A percentile compares a stretch with the other conserved stretches of the same genome.
Evolutionary conservation across 2,113 vertebrate genomes (phyloP).

Genomic region (Muntiacus reevesi): DNA sequence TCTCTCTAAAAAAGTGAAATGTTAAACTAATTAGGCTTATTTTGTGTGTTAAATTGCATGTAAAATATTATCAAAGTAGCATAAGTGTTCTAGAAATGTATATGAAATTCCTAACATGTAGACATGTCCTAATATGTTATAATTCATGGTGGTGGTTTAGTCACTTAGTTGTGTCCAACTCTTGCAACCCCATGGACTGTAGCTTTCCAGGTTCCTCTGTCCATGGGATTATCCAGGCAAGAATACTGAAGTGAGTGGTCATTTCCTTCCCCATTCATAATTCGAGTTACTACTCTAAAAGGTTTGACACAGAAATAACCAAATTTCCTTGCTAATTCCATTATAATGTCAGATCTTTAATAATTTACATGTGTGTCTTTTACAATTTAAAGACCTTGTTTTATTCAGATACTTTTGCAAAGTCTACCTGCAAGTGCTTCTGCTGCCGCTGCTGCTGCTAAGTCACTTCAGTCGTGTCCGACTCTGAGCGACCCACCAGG

Average conservation of each 20-base stretch:
- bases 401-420: not conserved
- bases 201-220: not conserved
- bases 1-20: not conserved
- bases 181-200: not conserved
- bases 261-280: not conserved
- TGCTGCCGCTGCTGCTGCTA: not conserved
- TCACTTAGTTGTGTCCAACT: not conserved
- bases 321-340: not conserved
- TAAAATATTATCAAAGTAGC: not conserved
- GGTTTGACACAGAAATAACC: not conserved
- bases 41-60: not conserved
- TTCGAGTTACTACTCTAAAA: not conserved
- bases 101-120: not conserved
- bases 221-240: not conserved
- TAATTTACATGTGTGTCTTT: not conserved
- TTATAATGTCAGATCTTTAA: not conserved
- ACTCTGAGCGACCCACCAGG: no score
- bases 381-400: not conserved
- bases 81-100: not conserved
- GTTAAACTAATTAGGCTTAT: not conserved
- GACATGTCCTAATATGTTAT: not conserved
- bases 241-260: not conserved
- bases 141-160: not conserved
- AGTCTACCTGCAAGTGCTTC: not conserved
- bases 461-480: no score